Evolutionary conservation across 2,888 invertebrate genomes (phyloP).

Genomic region (Molorchus minor): DNA sequence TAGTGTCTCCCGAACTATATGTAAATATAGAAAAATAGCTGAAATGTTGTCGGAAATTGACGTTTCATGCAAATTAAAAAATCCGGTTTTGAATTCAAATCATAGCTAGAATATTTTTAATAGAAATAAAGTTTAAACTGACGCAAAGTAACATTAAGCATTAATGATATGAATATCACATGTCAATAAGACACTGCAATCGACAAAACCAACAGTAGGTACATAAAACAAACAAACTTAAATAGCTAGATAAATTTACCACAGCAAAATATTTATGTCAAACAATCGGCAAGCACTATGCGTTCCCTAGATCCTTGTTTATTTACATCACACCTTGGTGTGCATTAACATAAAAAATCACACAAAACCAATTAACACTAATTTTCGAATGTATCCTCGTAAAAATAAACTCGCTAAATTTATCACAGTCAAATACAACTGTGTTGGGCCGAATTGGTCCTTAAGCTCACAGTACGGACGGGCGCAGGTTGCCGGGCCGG

Average conservation of each 20-base stretch:
- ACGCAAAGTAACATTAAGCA: background rate
- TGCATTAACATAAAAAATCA: constrained; percentile 8
- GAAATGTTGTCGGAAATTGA: too few species aligned
- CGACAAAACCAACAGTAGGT: constrained; percentile 2
- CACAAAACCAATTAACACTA: constrained; percentile 32
- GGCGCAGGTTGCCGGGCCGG: background rate
- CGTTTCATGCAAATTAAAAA: too few species aligned
- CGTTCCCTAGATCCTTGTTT: background rate
- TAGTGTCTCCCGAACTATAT: too few species aligned
- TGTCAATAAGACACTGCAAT: constrained; percentile 4
- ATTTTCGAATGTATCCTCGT: constrained; percentile 45
- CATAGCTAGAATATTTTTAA: background rate
- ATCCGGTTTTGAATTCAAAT: background rate
- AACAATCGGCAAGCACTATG: background rate
- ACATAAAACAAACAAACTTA: background rate
- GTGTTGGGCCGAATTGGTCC: constrained; percentile 22
- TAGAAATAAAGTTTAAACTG: background rate
- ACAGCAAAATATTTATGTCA: constrained; percentile 11
- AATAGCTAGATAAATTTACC: constrained; percentile 10
- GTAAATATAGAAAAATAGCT: too few species aligned
- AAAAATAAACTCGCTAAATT: constrained; percentile 54
- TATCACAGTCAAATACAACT: constrained; percentile 39
- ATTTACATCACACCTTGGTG: background rate
- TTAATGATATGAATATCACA: background rate
- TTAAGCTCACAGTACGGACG: constrained; percentile 23